Percentiles rank a stretch among this genome's conserved stretches.
These are phyloP conservation scores for Plecturocebus donacophilus DNA, from an alignment of 2,113 vertebrate genomes.

Conservation along the genomic window DNA sequence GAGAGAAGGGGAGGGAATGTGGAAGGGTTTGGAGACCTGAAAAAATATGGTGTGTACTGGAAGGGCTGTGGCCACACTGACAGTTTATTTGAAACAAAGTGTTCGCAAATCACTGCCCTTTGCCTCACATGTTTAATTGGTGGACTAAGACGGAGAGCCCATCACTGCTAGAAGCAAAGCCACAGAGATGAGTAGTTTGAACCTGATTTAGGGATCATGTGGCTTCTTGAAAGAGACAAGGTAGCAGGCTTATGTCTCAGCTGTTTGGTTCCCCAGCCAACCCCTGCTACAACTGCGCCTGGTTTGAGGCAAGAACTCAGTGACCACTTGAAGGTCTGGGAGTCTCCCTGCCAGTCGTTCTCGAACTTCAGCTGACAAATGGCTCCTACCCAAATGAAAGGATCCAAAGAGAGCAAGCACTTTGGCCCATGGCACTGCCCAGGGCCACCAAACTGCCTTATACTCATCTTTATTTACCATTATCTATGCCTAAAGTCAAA, in stretches of 20 bases:
- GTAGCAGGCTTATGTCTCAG: neutral
- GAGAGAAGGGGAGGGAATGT: neutral
- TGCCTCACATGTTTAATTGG: neutral
- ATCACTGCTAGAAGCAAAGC: neutral
- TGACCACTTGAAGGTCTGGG: too few relatives aligned
- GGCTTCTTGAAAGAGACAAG: neutral
- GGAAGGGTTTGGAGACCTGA: too few relatives aligned
- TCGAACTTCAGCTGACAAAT: neutral
- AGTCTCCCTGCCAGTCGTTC: too few relatives aligned
- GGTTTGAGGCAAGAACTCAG: neutral
- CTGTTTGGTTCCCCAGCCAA: neutral
- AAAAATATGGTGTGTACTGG: neutral
- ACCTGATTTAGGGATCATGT: neutral
- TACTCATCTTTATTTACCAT: neutral
- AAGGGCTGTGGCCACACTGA: neutral
- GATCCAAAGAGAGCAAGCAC: neutral
- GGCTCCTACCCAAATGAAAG: neutral
- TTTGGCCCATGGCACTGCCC: neutral
- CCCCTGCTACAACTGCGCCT: neutral
- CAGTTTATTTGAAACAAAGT: neutral
- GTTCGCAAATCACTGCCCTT: neutral
- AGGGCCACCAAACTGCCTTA: neutral
- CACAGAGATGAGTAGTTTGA: neutral
- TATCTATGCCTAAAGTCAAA: neutral
- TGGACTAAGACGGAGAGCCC: neutral